Conservation (phyloP, 2,113 vertebrate species). For the Nerophis lumbriciformis region DNA sequence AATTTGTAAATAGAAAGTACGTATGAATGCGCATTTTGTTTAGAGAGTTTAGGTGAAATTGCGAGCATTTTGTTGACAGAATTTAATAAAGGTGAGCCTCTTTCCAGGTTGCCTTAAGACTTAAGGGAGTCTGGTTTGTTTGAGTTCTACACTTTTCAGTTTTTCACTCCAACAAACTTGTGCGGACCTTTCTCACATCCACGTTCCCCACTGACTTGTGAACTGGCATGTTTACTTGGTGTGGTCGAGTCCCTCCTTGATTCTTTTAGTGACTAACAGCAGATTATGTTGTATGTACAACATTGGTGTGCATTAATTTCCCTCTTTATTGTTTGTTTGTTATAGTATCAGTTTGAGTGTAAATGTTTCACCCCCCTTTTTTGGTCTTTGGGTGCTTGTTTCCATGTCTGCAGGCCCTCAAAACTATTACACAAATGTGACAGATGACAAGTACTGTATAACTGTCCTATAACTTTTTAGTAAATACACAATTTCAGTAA, state of each 20-base stretch:
- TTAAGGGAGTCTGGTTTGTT: background rate
- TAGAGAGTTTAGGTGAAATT: too few relatives aligned
- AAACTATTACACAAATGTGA: background rate
- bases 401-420: constrained; percentile 15
- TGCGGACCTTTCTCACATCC: constrained; percentile 9
- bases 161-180: constrained; percentile 10
- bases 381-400: background rate
- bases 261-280: constrained; percentile 8
- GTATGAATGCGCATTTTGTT: too few relatives aligned
- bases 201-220: constrained; percentile 12
- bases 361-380: background rate
- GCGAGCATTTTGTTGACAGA: background rate
- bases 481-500: background rate
- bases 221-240: constrained; percentile 47
- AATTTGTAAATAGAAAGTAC: too few relatives aligned
- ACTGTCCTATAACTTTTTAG: background rate
- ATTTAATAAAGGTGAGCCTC: background rate
- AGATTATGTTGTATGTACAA: constrained; percentile 9
- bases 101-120: constrained; percentile 8
- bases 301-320: background rate
- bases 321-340: background rate
- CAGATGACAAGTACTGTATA: background rate
- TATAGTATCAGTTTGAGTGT: background rate
- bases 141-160: background rate
- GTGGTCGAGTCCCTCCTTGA: constrained; percentile 18